Conservation (phyloP, 2,797 vertebrate genomes). For the Peromyscus nudipes region DNA sequence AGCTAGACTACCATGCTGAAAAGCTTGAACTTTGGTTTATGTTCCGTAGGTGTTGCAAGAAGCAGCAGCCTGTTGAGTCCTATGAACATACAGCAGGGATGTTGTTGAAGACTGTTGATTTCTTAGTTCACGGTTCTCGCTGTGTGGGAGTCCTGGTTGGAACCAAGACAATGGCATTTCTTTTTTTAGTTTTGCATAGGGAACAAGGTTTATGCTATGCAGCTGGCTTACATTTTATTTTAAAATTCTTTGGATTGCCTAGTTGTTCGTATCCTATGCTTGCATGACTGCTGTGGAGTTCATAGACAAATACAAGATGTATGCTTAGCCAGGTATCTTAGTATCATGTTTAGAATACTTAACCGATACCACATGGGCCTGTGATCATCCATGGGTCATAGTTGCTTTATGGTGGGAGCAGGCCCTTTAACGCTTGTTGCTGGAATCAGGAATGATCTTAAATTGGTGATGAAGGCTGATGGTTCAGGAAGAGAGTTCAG, state of each 20-base stretch:
- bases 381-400: background rate
- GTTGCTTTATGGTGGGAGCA: no score
- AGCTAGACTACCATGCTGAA: background rate
- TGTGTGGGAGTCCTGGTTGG: background rate
- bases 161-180: background rate
- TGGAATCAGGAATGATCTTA: background rate
- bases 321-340: no score
- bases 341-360: background rate
- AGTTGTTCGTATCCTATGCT: background rate
- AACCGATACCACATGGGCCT: rapidly evolving
- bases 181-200: background rate
- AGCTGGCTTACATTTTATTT: background rate
- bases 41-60: rapidly evolving
- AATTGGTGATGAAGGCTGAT: background rate
- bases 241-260: background rate
- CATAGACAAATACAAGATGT: background rate
- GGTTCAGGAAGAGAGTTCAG: background rate
- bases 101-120: background rate
- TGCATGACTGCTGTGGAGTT: background rate
- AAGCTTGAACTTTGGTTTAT: background rate
- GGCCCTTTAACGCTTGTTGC: background rate
- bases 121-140: background rate
- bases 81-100: no score
- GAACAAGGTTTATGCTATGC: background rate
- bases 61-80: background rate